Base-by-base conservation (phyloP, 1,140 invertebrate species). In the Neelides sp. region DNA sequence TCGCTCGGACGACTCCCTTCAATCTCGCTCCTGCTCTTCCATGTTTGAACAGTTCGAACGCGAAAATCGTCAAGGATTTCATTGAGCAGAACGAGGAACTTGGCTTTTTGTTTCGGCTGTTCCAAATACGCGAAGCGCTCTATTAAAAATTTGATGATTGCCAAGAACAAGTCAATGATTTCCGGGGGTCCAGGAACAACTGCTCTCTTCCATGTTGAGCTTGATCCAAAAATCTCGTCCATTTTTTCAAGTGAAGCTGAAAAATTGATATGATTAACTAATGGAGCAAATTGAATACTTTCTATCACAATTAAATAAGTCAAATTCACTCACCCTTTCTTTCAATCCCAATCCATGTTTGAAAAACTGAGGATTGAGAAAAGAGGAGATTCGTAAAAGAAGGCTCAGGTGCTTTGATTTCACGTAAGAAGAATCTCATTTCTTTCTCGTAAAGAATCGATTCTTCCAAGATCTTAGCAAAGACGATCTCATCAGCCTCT, bases 401-500 rank as follows among this genome's bases (percentile, higher is more conserved):
- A 13, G 59, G 59, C 30, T 55, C 41, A 26, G 50, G 46, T 0
- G 37, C 39, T 19, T 46, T 47, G 10, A 48, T 45, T 17, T 47
- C 50, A 4, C 32, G 39, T n/a, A 61, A 12, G 37, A 57, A 40
- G 15, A 35, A 19, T 35, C 34, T 27, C 7, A 57, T 43, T 50
- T 61, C 55, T 24, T 51, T 55, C 44, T 61, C 59, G 45, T 32
- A 57, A 1, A 39, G 12, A 27, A 57, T 57, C 2, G 55, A 55
- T 49, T 61, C 59, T 46, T 61, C 59, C 5, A 61, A 27, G 32
- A 61, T 61, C 48, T 54, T 55, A 0, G 55, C 52, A 43, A 57
- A 61, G 7, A 54, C 37, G 2, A 24, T 23, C 26, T 61, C 55
- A 27, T 55, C 47, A 27, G 57, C 28, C 22, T 30, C 36, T 45